Conservation (phyloP, 1,140 invertebrate genomes). For the Arion vulgaris region DNA sequence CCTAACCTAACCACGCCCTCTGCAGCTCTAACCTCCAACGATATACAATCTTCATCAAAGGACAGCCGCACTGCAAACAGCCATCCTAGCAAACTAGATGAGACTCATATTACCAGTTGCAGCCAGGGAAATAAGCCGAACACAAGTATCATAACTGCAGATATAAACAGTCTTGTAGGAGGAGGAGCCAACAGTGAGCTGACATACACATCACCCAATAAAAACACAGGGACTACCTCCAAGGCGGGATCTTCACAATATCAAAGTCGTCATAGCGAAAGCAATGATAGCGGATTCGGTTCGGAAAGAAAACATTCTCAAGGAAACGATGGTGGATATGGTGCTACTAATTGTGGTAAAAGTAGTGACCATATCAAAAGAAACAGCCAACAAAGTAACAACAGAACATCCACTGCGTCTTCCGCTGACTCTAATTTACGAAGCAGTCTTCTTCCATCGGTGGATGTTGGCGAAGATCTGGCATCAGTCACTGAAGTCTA, state of each 20-base stretch:
- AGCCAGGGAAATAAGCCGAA: background rate
- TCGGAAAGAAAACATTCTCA: conserved; percentile 33
- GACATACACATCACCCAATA: background rate
- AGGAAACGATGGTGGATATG: background rate
- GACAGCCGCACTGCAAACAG: background rate
- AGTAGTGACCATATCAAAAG: background rate
- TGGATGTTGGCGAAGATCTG: conserved; percentile 12
- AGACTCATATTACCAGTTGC: background rate
- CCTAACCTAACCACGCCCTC: conserved; percentile 14
- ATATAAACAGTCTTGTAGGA: conserved; percentile 17
- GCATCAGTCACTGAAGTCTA: conserved; percentile 26
- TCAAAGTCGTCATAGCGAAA: conserved; percentile 25
- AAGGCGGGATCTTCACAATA: background rate
- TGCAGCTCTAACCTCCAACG: too few species aligned
- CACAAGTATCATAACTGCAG: conserved; percentile 10
- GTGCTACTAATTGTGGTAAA: background rate
- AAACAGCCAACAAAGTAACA: too few species aligned
- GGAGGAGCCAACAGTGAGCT: background rate
- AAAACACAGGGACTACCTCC: background rate
- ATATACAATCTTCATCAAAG: background rate
- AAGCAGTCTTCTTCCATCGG: too few species aligned
- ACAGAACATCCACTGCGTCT: conserved; percentile 1
- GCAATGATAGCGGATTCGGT: conserved; percentile 36
- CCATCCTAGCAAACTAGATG: conserved; percentile 7
- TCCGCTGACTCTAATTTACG: conserved; percentile 7